Evolutionary conservation across 2,113 vertebrate species (phyloP).

Genomic region (Leuciscus idus): DNA sequence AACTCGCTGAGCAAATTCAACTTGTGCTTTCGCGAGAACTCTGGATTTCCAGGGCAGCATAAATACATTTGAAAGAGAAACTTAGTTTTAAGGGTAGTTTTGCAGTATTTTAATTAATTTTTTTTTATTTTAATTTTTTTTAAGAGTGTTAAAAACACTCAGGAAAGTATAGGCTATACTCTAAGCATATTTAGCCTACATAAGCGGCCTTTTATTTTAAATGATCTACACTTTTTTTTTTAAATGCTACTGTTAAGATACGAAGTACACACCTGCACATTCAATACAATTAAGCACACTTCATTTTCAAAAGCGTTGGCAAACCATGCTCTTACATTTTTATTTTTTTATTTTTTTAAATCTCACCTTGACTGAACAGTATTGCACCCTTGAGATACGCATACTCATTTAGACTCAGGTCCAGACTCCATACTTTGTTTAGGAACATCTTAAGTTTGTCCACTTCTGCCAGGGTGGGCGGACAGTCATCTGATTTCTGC

Average conservation of each 20-base stretch:
- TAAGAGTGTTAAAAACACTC: background rate
- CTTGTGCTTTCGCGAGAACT: too few species aligned
- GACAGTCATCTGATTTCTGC: constrained; percentile 43
- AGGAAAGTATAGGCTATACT: background rate
- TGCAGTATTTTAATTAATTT: too few species aligned
- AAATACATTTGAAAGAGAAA: too few species aligned
- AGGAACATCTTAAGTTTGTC: constrained; percentile 78
- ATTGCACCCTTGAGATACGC: constrained; percentile 82
- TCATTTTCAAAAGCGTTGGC: background rate
- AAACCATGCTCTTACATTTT: background rate
- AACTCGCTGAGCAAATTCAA: too few species aligned
- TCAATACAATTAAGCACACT: background rate
- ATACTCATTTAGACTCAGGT: constrained; percentile 81
- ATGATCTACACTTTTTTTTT: background rate
- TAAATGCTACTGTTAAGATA: background rate
- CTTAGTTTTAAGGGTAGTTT: too few species aligned
- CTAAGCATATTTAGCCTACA: background rate
- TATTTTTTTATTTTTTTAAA: background rate
- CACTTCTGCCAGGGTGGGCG: constrained; percentile 73
- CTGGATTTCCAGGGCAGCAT: too few species aligned
- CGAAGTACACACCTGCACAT: background rate
- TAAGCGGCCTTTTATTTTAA: background rate
- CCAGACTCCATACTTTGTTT: constrained; percentile 78
- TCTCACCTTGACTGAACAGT: constrained; percentile 84
- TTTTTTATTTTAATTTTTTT: background rate